Conservation (phyloP, 2,113 vertebrate genomes). For the Bos javanicus region DNA sequence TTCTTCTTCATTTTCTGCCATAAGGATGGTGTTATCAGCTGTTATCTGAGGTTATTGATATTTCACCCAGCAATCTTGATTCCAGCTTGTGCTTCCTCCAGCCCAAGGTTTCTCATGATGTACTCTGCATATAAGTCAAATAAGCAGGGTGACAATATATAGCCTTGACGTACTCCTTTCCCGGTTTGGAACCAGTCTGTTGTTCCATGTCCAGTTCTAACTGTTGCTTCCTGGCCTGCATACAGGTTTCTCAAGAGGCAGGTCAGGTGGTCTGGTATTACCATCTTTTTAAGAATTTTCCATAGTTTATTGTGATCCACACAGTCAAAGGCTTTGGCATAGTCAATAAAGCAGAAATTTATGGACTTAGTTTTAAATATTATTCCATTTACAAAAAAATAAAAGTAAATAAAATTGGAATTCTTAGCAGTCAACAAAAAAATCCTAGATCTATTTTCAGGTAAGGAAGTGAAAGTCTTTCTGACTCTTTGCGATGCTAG, state of each 20-base stretch:
- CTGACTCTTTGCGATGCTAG: not conserved
- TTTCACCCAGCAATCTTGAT: fast-evolving
- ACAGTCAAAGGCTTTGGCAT: not conserved
- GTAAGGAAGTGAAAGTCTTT: not conserved
- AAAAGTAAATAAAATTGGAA: not conserved
- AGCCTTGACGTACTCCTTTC: not conserved
- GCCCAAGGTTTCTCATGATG: not conserved
- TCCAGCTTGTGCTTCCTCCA: not conserved
- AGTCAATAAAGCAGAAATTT: not conserved
- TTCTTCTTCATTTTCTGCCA: not conserved
- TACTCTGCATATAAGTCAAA: not conserved
- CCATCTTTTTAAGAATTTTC: not conserved
- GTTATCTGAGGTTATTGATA: not conserved
- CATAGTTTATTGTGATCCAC: not conserved
- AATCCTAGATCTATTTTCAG: not conserved
- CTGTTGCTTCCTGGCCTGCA: not conserved
- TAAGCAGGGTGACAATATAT: not conserved
- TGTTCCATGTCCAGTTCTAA: not conserved
- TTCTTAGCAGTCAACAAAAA: not conserved
- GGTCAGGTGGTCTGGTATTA: not conserved
- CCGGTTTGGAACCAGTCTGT: not conserved
- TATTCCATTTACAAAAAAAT: not conserved
- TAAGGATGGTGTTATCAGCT: not conserved
- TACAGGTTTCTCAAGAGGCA: not conserved
- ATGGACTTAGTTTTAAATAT: not conserved